Conservation (phyloP, 2,888 invertebrate genomes). For the Dasysyrphus tricinctus region DNA sequence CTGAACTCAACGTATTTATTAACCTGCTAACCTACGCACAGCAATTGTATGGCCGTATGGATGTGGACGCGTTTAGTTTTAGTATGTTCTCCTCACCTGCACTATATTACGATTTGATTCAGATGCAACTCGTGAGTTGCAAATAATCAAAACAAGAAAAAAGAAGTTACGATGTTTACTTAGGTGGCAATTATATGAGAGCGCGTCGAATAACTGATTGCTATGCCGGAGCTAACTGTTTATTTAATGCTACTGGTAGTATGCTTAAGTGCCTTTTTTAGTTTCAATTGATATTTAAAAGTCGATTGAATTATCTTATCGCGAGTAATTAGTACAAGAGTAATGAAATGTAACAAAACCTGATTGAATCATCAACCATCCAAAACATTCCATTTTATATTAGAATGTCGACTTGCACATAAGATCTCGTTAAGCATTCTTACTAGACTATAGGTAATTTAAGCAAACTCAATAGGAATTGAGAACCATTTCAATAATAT, state of each 20-base stretch:
- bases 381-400: conserved; percentile 42
- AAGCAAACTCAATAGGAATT: no score
- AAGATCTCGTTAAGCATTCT: conserved; percentile 56
- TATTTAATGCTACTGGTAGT: conserved; percentile 75
- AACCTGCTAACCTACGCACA: conserved; percentile 97
- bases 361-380: conserved; percentile 41
- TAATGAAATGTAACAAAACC: conserved; percentile 38
- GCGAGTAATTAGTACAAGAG: conserved; percentile 68
- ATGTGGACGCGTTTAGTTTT: conserved; percentile 93
- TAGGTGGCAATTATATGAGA: conserved; percentile 89
- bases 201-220: conserved; percentile 91
- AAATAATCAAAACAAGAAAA: conserved; percentile 88
- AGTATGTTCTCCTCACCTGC: conserved; percentile 96
- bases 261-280: conserved; percentile 71
- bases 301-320: conserved; percentile 41
- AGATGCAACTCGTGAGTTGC: conserved; percentile 95
- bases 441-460: conserved; percentile 25
- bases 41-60: conserved; percentile 95
- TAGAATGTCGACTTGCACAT: conserved; percentile 52
- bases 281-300: conserved; percentile 37
- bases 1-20: conserved; percentile 93
- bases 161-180: conserved; percentile 89
- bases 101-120: conserved; percentile 95
- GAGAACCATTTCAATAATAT: no score
- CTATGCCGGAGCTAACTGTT: conserved; percentile 80